Base-by-base conservation (phyloP, 1,140 invertebrate genomes). In the Micrasema longulum region DNA sequence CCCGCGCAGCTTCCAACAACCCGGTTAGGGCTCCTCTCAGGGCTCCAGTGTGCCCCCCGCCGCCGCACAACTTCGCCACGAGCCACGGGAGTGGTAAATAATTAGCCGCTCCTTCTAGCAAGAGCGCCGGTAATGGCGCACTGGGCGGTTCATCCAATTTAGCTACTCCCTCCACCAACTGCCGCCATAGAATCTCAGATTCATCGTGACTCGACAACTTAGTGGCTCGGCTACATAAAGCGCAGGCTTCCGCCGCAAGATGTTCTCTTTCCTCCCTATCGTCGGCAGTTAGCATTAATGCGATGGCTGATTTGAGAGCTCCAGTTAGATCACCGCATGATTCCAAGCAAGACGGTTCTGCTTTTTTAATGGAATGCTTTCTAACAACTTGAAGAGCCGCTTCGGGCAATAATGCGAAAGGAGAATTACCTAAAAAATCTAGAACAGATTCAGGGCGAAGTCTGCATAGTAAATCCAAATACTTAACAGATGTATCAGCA, bases 321-420 rank as follows among this genome's bases (percentile, higher is more conserved):
- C 48, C 62, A 1, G 57, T 38, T 52, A 76, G 67, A 68, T 76
- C 74, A 31, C 74, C 74, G 20, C 65, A 62, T 2, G 64, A 41
- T 63, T 85, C 84, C 11, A 85, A 74, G 53, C 83, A 85, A 9
- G 76, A 52, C 20, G 83, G 77, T 73, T 81, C 80, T 5, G 82
- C 84, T 0, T 79, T 77, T 16, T 64, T 38, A 3, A 79, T 79
- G 1, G 78, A 78, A 7, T 76, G 65, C 26, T 81, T 79, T 10
- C 76, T 77, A 0, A 83, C 77, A 9, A 81, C 77, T 7, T 64
- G 47, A 11, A 85, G 74, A 11, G 82, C 82, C 10, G 82, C 79
- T 63, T 84, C 82, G 1, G 84, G 84, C 0, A 80, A 76, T 2
- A 84, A 72, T 3, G 79, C 55, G 2, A 81, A 80, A 4, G 78